A percentile compares a stretch with the other conserved stretches of the same genome.
These are phyloP conservation scores for Meda fulgida DNA, from an alignment of 2,797 vertebrate genomes.

Conservation along the genomic window DNA sequence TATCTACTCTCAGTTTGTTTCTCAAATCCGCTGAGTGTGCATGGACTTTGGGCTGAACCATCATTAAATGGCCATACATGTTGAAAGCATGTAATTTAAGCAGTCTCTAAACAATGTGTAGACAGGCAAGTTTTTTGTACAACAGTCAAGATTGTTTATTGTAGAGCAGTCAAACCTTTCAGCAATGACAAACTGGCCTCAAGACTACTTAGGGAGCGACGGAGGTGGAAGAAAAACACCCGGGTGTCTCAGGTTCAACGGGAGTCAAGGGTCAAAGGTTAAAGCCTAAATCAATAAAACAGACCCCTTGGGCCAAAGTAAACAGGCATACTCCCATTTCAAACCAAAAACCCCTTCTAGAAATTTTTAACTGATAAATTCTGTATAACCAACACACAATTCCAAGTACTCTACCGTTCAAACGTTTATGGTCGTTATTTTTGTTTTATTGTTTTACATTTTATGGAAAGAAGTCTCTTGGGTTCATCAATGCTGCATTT, in stretches of 20 bases:
- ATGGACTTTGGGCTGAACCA: conserved; percentile 26
- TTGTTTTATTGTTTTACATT: background rate
- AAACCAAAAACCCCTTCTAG: conserved; percentile 8
- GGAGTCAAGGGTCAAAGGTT: conserved; percentile 54
- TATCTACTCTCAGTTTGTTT: conserved; percentile 42
- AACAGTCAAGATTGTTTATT: conserved; percentile 50
- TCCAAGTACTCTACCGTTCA: background rate
- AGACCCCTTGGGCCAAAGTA: conserved; percentile 46
- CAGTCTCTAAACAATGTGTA: conserved; percentile 32
- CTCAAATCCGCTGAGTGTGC: conserved; percentile 55
- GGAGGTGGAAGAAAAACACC: conserved; percentile 57
- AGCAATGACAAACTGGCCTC: conserved; percentile 30
- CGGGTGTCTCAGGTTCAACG: conserved; percentile 54
- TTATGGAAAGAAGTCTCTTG: background rate
- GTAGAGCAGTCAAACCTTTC: conserved; percentile 27
- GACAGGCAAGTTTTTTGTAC: conserved; percentile 21
- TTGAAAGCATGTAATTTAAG: conserved; percentile 56
- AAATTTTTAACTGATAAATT: background rate
- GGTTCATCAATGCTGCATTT: background rate
- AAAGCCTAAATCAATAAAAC: conserved; percentile 56
- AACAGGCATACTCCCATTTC: conserved; percentile 49
- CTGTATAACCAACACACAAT: background rate
- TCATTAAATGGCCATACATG: conserved; percentile 45
- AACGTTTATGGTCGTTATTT: background rate
- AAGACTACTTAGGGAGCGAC: conserved; percentile 35